phyloP scores from a whole-genome alignment of 2,113 vertebrate genomes.

The Ciconia boyciana region DNA sequence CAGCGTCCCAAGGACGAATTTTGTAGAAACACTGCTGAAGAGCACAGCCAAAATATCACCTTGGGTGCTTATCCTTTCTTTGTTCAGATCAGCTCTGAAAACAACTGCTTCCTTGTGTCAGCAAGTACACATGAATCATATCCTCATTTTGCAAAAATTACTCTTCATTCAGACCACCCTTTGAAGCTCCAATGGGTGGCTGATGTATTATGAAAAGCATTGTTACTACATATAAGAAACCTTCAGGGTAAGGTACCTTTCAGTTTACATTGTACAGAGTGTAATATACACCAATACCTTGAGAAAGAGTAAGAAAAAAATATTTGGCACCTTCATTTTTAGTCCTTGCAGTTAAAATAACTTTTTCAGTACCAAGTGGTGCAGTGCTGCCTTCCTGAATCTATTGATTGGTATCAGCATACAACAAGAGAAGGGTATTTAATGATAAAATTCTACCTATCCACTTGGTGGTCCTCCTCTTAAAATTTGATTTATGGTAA shows the following conservation, averaged over 20 bases:
- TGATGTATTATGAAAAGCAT: neutral
- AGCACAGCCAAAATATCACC: neutral
- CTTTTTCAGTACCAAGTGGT: neutral
- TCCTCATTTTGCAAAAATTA: neutral
- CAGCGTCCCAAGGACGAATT: neutral
- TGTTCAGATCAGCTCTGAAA: neutral
- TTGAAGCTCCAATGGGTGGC: neutral
- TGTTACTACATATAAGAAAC: neutral
- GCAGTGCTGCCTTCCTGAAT: neutral
- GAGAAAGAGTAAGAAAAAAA: neutral
- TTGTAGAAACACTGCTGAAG: neutral
- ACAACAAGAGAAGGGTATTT: fast-evolving
- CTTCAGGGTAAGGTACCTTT: neutral
- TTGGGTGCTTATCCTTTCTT: neutral
- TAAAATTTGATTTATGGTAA: neutral
- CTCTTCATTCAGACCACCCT: neutral
- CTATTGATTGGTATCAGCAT: fast-evolving
- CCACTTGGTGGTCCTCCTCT: neutral
- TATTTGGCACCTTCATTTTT: neutral
- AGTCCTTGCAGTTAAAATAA: neutral
- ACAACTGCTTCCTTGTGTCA: neutral
- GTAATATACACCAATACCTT: neutral
- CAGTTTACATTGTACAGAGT: neutral
- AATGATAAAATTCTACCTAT: neutral
- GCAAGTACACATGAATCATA: neutral